These are phyloP conservation scores for Tribolium castaneum DNA, from an alignment of 1,140 invertebrate species.

Conservation along the genomic window DNA sequence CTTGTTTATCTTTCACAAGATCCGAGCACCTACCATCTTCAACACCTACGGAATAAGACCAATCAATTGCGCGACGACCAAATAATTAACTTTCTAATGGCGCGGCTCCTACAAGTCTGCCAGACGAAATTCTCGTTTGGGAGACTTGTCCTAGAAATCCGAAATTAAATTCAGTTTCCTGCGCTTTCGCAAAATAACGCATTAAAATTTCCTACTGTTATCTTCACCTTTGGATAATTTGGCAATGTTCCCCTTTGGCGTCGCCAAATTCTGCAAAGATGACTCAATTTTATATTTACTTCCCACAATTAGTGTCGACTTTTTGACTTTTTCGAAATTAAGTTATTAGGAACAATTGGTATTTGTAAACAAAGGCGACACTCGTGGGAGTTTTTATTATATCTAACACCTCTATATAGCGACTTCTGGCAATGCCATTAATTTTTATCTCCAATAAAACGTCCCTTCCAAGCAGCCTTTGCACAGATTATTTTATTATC, in stretches of 20 bases:
- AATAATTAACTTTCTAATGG: slow-evolving; percentile 28
- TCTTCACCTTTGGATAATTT: neutral
- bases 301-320: neutral
- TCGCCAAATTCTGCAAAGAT: neutral
- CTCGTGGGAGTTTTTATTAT: slow-evolving; percentile 9
- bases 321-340: neutral
- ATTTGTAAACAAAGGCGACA: slow-evolving; percentile 14
- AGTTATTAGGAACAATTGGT: neutral
- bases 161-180: neutral
- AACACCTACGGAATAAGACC: neutral
- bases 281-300: neutral
- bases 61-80: neutral
- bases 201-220: neutral
- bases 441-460: slow-evolving; percentile 1
- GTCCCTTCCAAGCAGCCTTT: neutral
- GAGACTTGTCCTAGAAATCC: neutral
- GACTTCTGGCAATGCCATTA: neutral
- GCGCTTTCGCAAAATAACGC: neutral
- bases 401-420: slow-evolving; percentile 12
- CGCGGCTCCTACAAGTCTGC: neutral
- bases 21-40: neutral
- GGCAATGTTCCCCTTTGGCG: neutral
- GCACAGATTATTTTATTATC: slow-evolving; percentile 2
- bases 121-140: neutral
- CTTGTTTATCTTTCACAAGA: neutral